Percentiles rank a stretch among this genome's conserved stretches.
These are phyloP conservation scores for Holocentrus rufus DNA, from an alignment of 2,797 vertebrate genomes.

Conservation along the genomic window DNA sequence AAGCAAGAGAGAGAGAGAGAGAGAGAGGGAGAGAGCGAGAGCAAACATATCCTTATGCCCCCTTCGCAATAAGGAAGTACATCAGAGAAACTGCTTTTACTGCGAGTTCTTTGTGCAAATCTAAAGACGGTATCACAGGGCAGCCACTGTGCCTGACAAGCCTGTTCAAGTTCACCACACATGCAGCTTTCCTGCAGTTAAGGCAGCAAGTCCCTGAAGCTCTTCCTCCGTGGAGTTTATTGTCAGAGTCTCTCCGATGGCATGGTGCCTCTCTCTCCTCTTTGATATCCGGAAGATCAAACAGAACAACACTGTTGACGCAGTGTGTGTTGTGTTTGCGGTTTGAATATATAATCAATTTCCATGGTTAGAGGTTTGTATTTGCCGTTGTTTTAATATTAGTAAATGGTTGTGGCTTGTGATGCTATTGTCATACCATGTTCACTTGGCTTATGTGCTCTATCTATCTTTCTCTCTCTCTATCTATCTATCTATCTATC, in stretches of 20 bases:
- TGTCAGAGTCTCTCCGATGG: slow-evolving; percentile 74
- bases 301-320: slow-evolving; percentile 70
- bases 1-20: too few species aligned
- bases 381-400: slow-evolving; percentile 57
- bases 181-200: slow-evolving; percentile 71
- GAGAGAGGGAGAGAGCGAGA: slow-evolving; percentile 39
- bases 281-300: slow-evolving; percentile 80
- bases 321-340: slow-evolving; percentile 71
- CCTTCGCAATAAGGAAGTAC: slow-evolving; percentile 65
- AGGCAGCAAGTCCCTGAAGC: slow-evolving; percentile 76
- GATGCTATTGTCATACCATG: slow-evolving; percentile 30
- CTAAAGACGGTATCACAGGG: slow-evolving; percentile 70
- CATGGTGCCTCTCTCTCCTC: slow-evolving; percentile 67
- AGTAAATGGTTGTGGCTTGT: slow-evolving; percentile 58
- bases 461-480: slow-evolving; percentile 18
- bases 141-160: slow-evolving; percentile 70
- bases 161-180: slow-evolving; percentile 69
- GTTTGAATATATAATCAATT: slow-evolving; percentile 75
- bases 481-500: slow-evolving; percentile 1
- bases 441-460: slow-evolving; percentile 11
- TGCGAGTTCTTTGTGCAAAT: slow-evolving; percentile 67
- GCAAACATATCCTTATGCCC: slow-evolving; percentile 54
- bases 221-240: slow-evolving; percentile 77
- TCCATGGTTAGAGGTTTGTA: slow-evolving; percentile 68
- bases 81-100: slow-evolving; percentile 69